Percentiles rank a stretch among this genome's conserved stretches.
phyloP scores from a whole-genome alignment of 2,888 invertebrate species.

The Cistogaster globosa region DNA sequence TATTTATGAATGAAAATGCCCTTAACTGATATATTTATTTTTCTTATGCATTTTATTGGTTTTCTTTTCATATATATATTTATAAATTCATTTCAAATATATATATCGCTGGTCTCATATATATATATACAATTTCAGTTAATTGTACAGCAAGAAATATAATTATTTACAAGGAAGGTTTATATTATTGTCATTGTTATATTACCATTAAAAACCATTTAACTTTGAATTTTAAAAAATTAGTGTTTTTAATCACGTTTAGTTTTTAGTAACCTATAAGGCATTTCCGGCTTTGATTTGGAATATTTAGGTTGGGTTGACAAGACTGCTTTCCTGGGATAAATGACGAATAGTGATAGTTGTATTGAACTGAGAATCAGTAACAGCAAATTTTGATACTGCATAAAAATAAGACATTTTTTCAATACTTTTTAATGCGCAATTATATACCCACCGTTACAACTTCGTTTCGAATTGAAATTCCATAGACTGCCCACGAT shows the following conservation, averaged over 20 bases:
- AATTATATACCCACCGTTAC: constrained; percentile 77
- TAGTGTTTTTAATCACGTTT: constrained; percentile 68
- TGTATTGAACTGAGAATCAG: constrained; percentile 86
- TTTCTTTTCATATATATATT: too few relatives aligned
- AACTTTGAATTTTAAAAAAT: too few relatives aligned
- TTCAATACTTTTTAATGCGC: neutral
- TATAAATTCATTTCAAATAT: too few relatives aligned
- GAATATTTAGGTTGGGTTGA: constrained; percentile 76
- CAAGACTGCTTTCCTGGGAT: constrained; percentile 83
- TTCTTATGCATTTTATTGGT: too few relatives aligned
- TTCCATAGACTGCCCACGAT: constrained; percentile 81
- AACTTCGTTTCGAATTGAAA: constrained; percentile 79
- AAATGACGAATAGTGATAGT: constrained; percentile 87
- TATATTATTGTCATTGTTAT: too few relatives aligned
- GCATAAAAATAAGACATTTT: constrained; percentile 67
- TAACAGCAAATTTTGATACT: constrained; percentile 90
- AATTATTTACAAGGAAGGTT: too few relatives aligned
- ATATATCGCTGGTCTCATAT: too few relatives aligned
- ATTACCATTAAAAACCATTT: too few relatives aligned
- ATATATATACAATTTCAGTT: too few relatives aligned
- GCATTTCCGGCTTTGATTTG: constrained; percentile 60
- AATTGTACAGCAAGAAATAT: too few relatives aligned
- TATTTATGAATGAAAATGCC: too few relatives aligned
- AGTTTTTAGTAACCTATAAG: constrained; percentile 75
- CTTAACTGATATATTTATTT: too few relatives aligned